These are phyloP conservation scores for Subanguina moxae DNA, from an alignment of 1,140 invertebrate species.

Conservation along the genomic window DNA sequence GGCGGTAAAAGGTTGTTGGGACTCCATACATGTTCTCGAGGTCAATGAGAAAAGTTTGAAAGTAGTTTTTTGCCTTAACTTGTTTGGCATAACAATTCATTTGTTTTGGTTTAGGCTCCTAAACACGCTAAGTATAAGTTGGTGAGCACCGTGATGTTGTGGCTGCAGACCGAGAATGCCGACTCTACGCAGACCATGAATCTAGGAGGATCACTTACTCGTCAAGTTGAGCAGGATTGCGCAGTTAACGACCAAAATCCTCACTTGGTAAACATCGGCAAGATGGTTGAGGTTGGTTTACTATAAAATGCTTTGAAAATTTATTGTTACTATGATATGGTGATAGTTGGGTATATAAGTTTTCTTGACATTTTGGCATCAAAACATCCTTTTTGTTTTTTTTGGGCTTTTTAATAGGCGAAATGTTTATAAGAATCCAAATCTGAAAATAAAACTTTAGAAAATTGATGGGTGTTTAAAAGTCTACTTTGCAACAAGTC, in stretches of 20 bases:
- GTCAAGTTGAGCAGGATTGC: conserved; percentile 89
- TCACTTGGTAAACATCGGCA: conserved; percentile 95
- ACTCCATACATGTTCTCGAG: conserved; percentile 98
- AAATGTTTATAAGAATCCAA: background rate
- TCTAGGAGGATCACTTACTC: conserved; percentile 89
- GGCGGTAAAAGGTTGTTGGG: conserved; percentile 97
- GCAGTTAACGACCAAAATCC: conserved; percentile 79
- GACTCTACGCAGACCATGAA: conserved; percentile 85
- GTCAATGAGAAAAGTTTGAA: conserved; percentile 67
- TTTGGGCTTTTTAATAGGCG: background rate
- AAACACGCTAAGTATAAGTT: conserved; percentile 92
- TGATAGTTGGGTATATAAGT: no score
- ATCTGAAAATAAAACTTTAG: conserved; percentile 9
- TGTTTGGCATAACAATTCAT: no score
- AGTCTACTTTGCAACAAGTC: no score
- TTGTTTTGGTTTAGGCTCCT: conserved; percentile 27
- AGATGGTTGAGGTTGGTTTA: conserved; percentile 65
- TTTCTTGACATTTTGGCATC: no score
- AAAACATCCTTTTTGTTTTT: background rate
- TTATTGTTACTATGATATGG: no score
- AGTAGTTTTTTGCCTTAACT: conserved; percentile 12
- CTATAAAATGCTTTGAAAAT: no score
- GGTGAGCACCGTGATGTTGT: conserved; percentile 97
- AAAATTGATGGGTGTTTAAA: conserved; percentile 23
- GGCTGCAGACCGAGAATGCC: conserved; percentile 94